Base-by-base conservation (phyloP, 35 echinoderm and acorn worm genomes). In the Apostichopus californicus region DNA sequence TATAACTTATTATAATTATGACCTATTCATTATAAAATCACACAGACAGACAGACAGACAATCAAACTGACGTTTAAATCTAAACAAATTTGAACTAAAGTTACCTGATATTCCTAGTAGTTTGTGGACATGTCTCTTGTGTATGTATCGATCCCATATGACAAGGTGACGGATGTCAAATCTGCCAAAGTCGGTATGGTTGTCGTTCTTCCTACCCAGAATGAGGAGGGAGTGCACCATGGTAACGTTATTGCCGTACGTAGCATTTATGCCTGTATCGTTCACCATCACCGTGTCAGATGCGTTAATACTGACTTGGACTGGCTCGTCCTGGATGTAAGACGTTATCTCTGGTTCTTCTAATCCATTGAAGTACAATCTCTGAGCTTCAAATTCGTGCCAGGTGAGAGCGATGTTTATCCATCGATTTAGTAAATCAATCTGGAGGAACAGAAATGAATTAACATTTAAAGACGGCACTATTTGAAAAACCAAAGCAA, bases 401-500 rank as follows among this genome's bases (percentile, higher is more conserved):
- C 94, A 98, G 5, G 94, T 93, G 14, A 98, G 77, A 22, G 96
- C 96, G 5, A 98, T 77, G 89, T 98, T 98, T 18, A 77, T 93
- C 96, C 96, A 98, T 17, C 0, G 11, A 24, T 87, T 57, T 4
- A 71, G 24, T 59, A 71, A 87, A 5, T n/a, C 64, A 65, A 54
- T 23, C 86, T 87, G 57, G 11, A 87, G 25, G 59, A 87, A 17
- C 12, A 68, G 34, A 46, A 3, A 46, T 46, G 34, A 46, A 0
- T 0, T 0, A 46, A 46, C 34, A 46, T 3, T 46, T 46, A 3
- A 46, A 46, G 34, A 46, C 34, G 34, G 34, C 34, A 3, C 34
- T 4, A 46, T 46, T 46, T 46, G 34, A 46, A 2, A 46, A 2
- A 46, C 34, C 34, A 46, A 46, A 46, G 34, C 3, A 46, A 46